These are phyloP conservation scores for Meliscaeva auricollis DNA, from an alignment of 2,888 invertebrate genomes.

Conservation along the genomic window DNA sequence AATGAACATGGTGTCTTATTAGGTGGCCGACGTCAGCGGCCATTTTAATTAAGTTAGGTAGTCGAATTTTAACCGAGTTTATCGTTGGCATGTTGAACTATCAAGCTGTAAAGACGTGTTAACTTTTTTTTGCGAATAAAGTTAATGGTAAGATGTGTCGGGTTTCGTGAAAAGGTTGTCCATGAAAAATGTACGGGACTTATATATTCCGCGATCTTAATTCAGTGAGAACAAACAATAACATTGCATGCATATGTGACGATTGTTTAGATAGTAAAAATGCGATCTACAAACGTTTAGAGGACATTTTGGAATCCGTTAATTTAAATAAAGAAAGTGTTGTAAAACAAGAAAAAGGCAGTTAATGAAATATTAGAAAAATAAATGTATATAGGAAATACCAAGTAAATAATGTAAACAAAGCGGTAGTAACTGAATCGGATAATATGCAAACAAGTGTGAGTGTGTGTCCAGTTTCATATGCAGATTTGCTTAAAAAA, in stretches of 20 bases:
- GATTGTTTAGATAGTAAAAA: neutral
- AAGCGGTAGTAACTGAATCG: neutral
- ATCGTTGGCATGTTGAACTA: too few relatives aligned
- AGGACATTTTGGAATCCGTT: neutral
- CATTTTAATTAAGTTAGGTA: too few relatives aligned
- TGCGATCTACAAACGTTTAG: neutral
- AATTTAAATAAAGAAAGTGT: neutral
- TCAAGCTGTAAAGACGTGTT: neutral
- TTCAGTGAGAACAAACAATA: constrained; percentile 3
- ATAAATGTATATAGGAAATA: neutral
- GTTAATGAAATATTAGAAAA: neutral
- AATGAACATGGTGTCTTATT: too few relatives aligned
- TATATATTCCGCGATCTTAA: constrained; percentile 8
- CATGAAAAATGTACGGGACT: constrained; percentile 8
- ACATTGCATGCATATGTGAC: constrained; percentile 6
- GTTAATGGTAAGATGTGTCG: neutral
- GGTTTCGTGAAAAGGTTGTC: neutral
- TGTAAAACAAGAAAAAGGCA: neutral
- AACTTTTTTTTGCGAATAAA: neutral
- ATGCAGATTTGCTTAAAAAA: neutral
- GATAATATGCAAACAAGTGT: neutral
- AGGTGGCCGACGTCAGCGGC: too few relatives aligned
- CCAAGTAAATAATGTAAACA: neutral
- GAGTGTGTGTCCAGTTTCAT: neutral
- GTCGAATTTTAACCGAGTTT: too few relatives aligned